These are phyloP conservation scores for Leptatherina wallacei DNA, from an alignment of 2,797 vertebrate species.

Conservation along the genomic window DNA sequence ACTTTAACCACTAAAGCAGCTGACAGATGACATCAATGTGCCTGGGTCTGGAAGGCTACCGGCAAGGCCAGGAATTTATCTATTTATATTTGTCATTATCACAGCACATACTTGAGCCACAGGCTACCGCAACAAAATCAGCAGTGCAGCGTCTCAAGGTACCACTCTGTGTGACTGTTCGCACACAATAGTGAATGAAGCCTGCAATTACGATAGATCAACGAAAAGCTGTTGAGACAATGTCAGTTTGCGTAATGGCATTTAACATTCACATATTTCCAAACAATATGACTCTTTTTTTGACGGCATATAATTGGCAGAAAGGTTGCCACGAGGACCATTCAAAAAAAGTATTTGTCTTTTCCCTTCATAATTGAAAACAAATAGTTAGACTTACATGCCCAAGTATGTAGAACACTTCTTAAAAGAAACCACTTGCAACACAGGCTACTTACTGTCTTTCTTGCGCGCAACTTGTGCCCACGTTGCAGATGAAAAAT, in stretches of 20 bases:
- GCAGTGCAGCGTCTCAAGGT: neutral
- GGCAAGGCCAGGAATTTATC: conserved; percentile 1
- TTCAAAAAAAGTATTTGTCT: neutral
- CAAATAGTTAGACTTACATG: neutral
- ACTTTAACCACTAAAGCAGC: conserved; percentile 34
- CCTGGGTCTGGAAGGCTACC: neutral
- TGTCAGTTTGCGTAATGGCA: neutral
- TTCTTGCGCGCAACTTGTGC: conserved; percentile 73
- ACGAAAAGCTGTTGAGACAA: too few species aligned
- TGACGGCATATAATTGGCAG: neutral
- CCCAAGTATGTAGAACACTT: neutral
- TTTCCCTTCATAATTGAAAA: neutral
- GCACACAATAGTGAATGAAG: conserved; percentile 17
- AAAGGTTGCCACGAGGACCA: neutral
- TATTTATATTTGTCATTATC: conserved; percentile 10
- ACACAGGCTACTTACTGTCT: conserved; percentile 78
- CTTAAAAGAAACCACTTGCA: conserved; percentile 40
- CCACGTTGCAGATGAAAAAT: conserved; percentile 75
- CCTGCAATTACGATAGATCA: neutral
- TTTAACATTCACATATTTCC: neutral
- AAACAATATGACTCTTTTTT: neutral
- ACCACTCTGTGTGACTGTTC: conserved; percentile 1
- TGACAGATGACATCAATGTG: conserved; percentile 47
- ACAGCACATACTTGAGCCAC: conserved; percentile 6
- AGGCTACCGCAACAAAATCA: conserved; percentile 1